Evolutionary conservation across 2,113 vertebrate species (phyloP).

Genomic region (Dipodomys stephensi): DNA sequence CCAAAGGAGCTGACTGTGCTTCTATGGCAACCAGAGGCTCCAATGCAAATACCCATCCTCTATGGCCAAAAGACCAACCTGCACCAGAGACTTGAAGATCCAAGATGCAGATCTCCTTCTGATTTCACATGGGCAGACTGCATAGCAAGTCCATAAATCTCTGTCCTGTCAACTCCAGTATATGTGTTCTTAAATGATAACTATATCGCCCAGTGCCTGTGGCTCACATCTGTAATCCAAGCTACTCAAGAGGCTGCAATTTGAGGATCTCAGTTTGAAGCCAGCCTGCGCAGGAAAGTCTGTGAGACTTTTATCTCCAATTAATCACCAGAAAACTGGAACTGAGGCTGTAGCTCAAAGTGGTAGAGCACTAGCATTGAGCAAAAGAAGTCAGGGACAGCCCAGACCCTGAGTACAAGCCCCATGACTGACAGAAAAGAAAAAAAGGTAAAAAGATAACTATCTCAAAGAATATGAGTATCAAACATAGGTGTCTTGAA

Average conservation of each 20-base stretch:
- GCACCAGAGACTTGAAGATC: not conserved
- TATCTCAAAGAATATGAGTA: not conserved
- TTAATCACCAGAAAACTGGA: no score
- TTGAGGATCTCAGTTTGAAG: no score
- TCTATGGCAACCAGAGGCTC: slow-evolving; percentile 60
- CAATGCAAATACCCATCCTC: not conserved
- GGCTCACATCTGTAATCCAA: no score
- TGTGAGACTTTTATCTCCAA: no score
- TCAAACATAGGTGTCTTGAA: not conserved
- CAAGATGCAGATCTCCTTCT: not conserved
- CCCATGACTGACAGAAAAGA: no score
- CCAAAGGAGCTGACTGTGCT: slow-evolving; percentile 62
- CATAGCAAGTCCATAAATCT: slow-evolving; percentile 6
- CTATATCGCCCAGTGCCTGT: not conserved
- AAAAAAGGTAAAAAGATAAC: not conserved
- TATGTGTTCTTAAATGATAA: not conserved
- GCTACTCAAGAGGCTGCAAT: no score
- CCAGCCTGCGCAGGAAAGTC: no score
- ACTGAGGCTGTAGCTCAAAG: no score
- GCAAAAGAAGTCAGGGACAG: no score
- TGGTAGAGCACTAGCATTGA: no score
- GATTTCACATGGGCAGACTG: not conserved
- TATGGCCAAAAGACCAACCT: not conserved
- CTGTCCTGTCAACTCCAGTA: slow-evolving; percentile 11
- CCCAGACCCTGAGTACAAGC: no score